Base-by-base conservation (phyloP, 2,888 invertebrate genomes). In the Gari tellinella region DNA sequence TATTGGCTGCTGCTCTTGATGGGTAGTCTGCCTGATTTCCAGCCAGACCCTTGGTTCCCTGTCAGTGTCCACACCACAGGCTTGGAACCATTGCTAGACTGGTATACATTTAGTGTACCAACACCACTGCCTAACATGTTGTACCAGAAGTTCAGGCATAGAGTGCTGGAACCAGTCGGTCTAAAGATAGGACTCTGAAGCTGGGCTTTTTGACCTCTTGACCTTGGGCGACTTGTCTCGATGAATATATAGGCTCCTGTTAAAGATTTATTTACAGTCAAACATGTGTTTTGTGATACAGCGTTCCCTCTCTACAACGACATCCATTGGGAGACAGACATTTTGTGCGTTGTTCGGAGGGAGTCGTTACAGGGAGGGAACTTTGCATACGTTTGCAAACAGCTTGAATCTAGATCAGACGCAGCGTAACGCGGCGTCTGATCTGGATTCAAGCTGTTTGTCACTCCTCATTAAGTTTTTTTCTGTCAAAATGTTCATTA, bases 111-210 rank as follows among this genome's bases (percentile, higher is more conserved):
- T 43, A 91, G 85, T 7, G 79, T 72, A 12, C 90, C 91, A 15
- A 87, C 80, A 19, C 78, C 68, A n/a, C 51, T 48, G 7, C 91
- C 91, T 63, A 85, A 81, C 90, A 91, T 89, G 76, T 85, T 86
- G 77, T 88, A 91, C 88, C 86, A 88, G 78, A 90, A 90, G 14
- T 82, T 81, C 12, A 90, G 69, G 66, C 90, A 90, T 41, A 74
- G 70, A 7, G 72, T 55, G n/a, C 76, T 52, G 38, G 70, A 68
- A 41, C 83, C 79, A 23, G 87, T 85, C 7, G 84, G 58, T 17
- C 72, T 48, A 19, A 84, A 74, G 7, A 74, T 65, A 25, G 82
- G 80, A 66, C 87, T 88, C 40, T 79, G 73, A 12, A 90, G 70
- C 55, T 85, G 72, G 10, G 90, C 90, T 38, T 81, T 85, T 55